A percentile compares a stretch with the other conserved stretches of the same genome.
Evolutionary conservation across 30 jellyfish, hydroid and myxozoan species (phyloP).

Genomic region (Aurelia coerulea): DNA sequence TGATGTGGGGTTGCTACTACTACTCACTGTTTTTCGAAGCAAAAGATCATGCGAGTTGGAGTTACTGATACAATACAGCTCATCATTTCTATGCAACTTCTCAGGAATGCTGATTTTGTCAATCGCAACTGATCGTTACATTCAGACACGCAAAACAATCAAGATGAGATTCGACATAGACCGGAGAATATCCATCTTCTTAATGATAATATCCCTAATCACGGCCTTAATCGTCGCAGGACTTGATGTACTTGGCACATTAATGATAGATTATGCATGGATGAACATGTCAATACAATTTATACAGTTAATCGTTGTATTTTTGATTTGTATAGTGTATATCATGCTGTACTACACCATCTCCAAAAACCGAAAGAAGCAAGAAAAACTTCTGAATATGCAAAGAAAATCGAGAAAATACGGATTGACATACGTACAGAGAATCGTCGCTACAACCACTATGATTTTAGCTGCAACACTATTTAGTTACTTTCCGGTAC

Average conservation of each 20-base stretch:
- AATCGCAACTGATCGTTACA: conserved; percentile 45
- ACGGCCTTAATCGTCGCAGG: conserved; percentile 15
- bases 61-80: conserved; percentile 55
- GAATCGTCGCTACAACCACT: conserved; percentile 33
- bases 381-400: background rate
- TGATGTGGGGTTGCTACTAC: conserved; percentile 1
- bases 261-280: conserved; percentile 48
- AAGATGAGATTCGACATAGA: conserved; percentile 25
- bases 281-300: conserved; percentile 56
- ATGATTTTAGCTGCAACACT: conserved; percentile 28
- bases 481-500: conserved; percentile 48
- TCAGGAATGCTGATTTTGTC: conserved; percentile 65
- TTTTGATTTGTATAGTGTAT: conserved; percentile 25
- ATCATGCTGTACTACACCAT: conserved; percentile 39
- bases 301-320: conserved; percentile 23
- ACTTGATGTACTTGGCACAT: conserved; percentile 55
- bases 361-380: conserved; percentile 21
- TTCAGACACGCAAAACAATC: conserved; percentile 34
- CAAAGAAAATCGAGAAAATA: background rate
- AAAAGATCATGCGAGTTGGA: conserved; percentile 27
- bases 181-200: background rate
- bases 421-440: conserved; percentile 29
- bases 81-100: conserved; percentile 42
- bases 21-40: conserved; percentile 21
- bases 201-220: conserved; percentile 2